A percentile compares a stretch with the other conserved stretches of the same genome.
Evolutionary conservation across 2,888 invertebrate genomes (phyloP).

Genomic region (Drosophila paramelanica): DNA sequence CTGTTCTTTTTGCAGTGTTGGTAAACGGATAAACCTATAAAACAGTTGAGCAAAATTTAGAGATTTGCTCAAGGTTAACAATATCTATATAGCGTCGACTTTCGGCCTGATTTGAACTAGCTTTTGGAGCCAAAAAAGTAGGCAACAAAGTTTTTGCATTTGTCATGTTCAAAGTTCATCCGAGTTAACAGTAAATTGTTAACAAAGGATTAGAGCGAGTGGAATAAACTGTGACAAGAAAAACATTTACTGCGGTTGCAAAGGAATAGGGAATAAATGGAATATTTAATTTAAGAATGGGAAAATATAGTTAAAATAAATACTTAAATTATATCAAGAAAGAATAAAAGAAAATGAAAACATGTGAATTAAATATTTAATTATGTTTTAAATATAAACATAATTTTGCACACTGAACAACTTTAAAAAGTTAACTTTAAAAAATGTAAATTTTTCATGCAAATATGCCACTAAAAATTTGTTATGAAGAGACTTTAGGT

Average conservation of each 20-base stretch:
- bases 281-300: too few relatives aligned
- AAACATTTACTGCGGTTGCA: not conserved
- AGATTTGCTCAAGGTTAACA: conserved; percentile 42
- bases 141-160: conserved; percentile 41
- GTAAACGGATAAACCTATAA: conserved; percentile 69
- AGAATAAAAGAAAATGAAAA: too few relatives aligned
- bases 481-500: too few relatives aligned
- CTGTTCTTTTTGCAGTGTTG: conserved; percentile 48
- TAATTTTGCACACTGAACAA: too few relatives aligned
- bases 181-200: not conserved
- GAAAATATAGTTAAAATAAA: too few relatives aligned
- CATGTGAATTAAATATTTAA: too few relatives aligned
- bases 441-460: too few relatives aligned
- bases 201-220: conserved; percentile 7
- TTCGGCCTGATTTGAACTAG: conserved; percentile 8
- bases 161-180: conserved; percentile 12
- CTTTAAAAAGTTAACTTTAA: too few relatives aligned
- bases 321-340: too few relatives aligned
- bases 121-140: conserved; percentile 37
- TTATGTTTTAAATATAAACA: too few relatives aligned
- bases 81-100: conserved; percentile 3
- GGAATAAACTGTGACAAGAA: not conserved
- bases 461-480: too few relatives aligned
- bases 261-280: not conserved
- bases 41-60: conserved; percentile 61